A percentile compares a stretch with the other conserved stretches of the same genome.
phyloP scores from a whole-genome alignment of 30 jellyfish, hydroid and myxozoan species.

The Hydractinia echinata region DNA sequence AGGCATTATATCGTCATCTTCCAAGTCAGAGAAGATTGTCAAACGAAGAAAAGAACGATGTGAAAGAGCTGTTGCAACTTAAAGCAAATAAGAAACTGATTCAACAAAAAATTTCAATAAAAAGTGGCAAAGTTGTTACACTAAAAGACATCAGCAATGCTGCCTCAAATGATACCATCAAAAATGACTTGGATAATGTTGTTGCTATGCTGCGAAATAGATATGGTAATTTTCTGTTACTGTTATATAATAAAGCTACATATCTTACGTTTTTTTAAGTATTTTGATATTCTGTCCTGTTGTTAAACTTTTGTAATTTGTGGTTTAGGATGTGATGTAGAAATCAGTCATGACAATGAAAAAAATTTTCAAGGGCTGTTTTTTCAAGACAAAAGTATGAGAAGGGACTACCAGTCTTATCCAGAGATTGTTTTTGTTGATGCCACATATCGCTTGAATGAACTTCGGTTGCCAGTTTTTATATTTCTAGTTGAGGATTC shows the following conservation, averaged over 20 bases:
- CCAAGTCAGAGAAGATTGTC: no score
- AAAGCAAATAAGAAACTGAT: background rate
- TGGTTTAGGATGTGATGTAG: slow-evolving; percentile 27
- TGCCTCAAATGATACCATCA: slow-evolving; percentile 20
- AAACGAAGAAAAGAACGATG: no score
- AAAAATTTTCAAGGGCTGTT: slow-evolving; percentile 26
- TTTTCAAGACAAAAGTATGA: slow-evolving; percentile 39
- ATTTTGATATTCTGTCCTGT: no score
- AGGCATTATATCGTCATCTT: no score
- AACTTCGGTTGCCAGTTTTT: slow-evolving; percentile 31
- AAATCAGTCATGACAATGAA: slow-evolving; percentile 16
- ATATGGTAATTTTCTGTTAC: background rate
- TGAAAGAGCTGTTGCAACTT: no score
- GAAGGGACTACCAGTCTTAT: no score
- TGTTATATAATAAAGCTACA: no score
- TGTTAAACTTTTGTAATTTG: no score
- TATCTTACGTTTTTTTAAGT: background rate
- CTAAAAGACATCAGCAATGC: slow-evolving; percentile 26
- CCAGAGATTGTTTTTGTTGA: slow-evolving; percentile 41
- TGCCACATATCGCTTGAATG: slow-evolving; percentile 47
- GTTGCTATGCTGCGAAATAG: slow-evolving; percentile 12
- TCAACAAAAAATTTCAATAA: slow-evolving; percentile 34
- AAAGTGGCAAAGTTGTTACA: slow-evolving; percentile 7
- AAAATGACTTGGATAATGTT: no score
- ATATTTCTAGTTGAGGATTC: slow-evolving; percentile 42